These are phyloP conservation scores for Resseliella maxima DNA, from an alignment of 2,888 invertebrate genomes.

Conservation along the genomic window DNA sequence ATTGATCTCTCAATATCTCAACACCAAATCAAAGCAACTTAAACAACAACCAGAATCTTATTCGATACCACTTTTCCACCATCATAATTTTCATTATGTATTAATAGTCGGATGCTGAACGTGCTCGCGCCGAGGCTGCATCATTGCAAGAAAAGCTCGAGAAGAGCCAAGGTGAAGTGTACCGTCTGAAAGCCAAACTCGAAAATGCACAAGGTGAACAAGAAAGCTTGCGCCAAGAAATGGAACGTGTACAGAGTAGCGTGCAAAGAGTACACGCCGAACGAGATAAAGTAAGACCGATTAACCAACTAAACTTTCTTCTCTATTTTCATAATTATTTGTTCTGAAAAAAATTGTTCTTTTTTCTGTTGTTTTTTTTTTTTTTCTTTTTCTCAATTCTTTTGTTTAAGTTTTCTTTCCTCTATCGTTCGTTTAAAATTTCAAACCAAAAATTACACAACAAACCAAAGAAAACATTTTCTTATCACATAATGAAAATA, in stretches of 20 bases:
- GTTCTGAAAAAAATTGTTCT: no score
- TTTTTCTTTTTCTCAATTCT: background rate
- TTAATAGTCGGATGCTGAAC: slow-evolving; percentile 80
- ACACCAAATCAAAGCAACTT: background rate
- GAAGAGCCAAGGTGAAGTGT: slow-evolving; percentile 94
- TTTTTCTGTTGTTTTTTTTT: slow-evolving; percentile 30
- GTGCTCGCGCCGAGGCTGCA: slow-evolving; percentile 84
- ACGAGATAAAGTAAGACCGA: slow-evolving; percentile 75
- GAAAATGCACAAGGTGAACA: slow-evolving; percentile 96
- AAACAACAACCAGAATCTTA: background rate
- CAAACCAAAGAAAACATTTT: background rate
- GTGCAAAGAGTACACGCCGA: slow-evolving; percentile 88
- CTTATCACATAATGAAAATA: background rate
- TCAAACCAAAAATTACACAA: no score
- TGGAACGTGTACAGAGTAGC: slow-evolving; percentile 85
- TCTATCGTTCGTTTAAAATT: no score
- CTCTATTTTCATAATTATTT: background rate
- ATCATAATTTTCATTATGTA: background rate
- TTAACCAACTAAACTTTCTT: background rate
- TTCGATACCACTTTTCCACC: background rate
- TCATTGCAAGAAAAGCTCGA: slow-evolving; percentile 92
- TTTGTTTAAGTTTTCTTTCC: background rate
- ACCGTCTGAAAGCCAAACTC: slow-evolving; percentile 90
- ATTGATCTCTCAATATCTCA: no score
- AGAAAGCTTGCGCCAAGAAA: slow-evolving; percentile 91